Evolutionary conservation across 2,888 invertebrate species (phyloP).

Genomic region (Tenthredo scrophulariae): DNA sequence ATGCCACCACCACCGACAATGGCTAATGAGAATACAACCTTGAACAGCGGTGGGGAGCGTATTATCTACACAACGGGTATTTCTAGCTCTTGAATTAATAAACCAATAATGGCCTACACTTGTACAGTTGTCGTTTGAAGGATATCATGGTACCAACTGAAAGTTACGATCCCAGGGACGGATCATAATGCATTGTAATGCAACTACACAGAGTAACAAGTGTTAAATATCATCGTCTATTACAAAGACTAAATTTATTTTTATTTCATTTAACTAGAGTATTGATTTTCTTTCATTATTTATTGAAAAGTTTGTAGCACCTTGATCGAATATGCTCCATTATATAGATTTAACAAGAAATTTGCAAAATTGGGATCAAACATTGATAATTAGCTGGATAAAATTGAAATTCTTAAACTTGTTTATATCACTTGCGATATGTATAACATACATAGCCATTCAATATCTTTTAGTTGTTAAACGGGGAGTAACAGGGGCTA

Average conservation of each 20-base stretch:
- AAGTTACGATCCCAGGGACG: background rate
- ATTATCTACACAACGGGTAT: constrained; percentile 75
- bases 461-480: background rate
- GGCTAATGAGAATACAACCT: constrained; percentile 86
- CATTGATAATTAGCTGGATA: background rate
- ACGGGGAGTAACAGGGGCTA: background rate
- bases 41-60: constrained; percentile 77
- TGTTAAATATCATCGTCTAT: background rate
- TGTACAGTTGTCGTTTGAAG: constrained; percentile 24
- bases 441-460: background rate
- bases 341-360: background rate
- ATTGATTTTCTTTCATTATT: background rate
- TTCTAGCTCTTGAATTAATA: constrained; percentile 65
- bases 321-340: background rate
- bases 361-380: background rate
- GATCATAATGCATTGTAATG: background rate
- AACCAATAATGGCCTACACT: constrained; percentile 11
- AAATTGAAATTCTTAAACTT: background rate
- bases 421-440: background rate
- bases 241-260: background rate
- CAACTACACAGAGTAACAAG: constrained; percentile 1
- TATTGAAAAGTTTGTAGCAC: background rate
- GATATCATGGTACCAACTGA: constrained; percentile 7
- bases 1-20: constrained; percentile 81
- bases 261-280: background rate